Evolutionary conservation across 2,113 vertebrate species (phyloP), one percentile per base, ranked within the genome.

Genomic region (Callocephalon fimbriatum): DNA sequence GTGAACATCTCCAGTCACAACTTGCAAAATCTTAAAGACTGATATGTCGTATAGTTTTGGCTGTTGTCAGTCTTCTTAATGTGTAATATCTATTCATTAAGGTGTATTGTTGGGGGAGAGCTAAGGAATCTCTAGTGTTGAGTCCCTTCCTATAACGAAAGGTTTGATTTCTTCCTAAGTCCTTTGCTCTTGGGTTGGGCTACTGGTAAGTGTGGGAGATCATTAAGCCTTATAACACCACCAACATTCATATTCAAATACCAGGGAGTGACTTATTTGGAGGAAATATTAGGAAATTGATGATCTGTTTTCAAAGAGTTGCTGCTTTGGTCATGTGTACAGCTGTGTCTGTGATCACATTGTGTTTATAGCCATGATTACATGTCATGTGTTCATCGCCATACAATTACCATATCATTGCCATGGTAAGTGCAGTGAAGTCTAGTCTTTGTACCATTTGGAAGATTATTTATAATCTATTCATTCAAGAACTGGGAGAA

Each of bases 351-450:
- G 20, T 77, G 66, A 31, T 71, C 61, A 29, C 20, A 47, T 2
- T 20, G 29, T 54, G 21, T 51, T 58, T 61, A 16, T 7, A 61
- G 54, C 65, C 42, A 3, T 19, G 44, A 26, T 22, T 40, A 40
- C 40, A 38, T 3, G 2, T 7, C 17, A 4, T 12, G 10, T 66
- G n/a, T 37, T 68, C 62, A 19, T 42, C 63, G 58, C 44, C 42
- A n/a, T 23, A 35, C 4, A 14, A 23, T 73, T 40, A 45, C 27
- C 0, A 0, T 25, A 40, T 5, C 29, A 35, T 81, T 56, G 25
- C 26, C 47, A 12, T 4, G 17, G 21, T 31, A 86, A 66, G 20
- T 40, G 38, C 40, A 48, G 35, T 20, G n/a, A 62, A 50, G 32
- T 59, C 32, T 17, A 13, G 27, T 44, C 44, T 75, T 76, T 62